Conservation (phyloP, 2,888 invertebrate genomes). For the Hypercompe scribonia region DNA sequence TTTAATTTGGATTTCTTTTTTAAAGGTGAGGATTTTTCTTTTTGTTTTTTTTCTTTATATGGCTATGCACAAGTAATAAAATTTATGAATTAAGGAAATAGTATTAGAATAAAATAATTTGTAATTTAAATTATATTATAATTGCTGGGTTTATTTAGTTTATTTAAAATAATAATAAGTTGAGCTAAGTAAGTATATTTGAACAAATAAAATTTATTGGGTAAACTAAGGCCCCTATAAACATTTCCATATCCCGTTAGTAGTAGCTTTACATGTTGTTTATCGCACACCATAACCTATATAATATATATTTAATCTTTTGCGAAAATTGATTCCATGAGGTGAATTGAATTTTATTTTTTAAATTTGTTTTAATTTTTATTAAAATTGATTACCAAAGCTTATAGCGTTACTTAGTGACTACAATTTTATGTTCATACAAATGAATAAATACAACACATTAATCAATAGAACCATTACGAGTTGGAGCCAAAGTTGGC, state of each 20-base stretch:
- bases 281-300: not conserved
- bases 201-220: no score
- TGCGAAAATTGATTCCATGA: no score
- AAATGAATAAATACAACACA: not conserved
- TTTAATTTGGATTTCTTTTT: constrained; percentile 36
- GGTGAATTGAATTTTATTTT: not conserved
- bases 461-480: not conserved
- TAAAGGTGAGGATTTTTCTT: constrained; percentile 37
- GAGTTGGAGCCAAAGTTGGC: not conserved
- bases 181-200: no score
- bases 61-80: not conserved
- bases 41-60: not conserved
- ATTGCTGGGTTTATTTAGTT: not conserved
- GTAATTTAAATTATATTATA: not conserved
- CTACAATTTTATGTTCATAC: no score
- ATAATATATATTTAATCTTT: no score
- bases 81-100: not conserved
- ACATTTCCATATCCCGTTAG: not conserved
- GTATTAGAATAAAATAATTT: not conserved
- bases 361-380: not conserved
- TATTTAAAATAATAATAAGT: no score
- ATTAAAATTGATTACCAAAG: not conserved
- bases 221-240: not conserved
- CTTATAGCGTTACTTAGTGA: not conserved
- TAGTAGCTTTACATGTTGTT: not conserved